A percentile compares a stretch with the other conserved stretches of the same genome.
These are phyloP conservation scores for Volucella inflata DNA, from an alignment of 2,888 invertebrate genomes.

Conservation along the genomic window DNA sequence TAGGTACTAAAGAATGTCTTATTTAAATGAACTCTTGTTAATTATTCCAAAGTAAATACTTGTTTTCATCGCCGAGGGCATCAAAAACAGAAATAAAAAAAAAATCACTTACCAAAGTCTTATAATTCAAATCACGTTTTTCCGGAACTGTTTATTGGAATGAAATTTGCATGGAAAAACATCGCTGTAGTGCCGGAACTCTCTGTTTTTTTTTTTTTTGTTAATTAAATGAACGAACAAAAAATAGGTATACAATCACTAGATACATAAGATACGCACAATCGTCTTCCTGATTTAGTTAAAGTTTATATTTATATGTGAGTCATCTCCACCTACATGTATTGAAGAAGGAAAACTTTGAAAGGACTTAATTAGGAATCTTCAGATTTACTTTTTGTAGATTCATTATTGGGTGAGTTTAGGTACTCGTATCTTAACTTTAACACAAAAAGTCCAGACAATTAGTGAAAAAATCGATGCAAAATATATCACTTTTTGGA, in stretches of 20 bases:
- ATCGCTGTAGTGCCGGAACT: conserved; percentile 7
- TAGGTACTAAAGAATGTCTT: too few relatives aligned
- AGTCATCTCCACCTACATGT: not conserved
- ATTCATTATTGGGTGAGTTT: too few relatives aligned
- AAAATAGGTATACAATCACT: conserved; percentile 1
- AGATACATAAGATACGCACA: conserved; percentile 21
- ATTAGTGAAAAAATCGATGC: too few relatives aligned
- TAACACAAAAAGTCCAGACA: too few relatives aligned
- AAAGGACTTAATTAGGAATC: conserved; percentile 18
- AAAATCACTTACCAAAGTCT: conserved; percentile 11
- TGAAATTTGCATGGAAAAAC: conserved; percentile 24
- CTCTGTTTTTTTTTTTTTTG: not conserved
- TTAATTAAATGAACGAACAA: conserved; percentile 39
- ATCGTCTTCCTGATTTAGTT: conserved; percentile 19
- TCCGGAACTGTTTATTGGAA: conserved; percentile 10
- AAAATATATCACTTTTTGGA: too few relatives aligned
- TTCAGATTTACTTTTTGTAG: not conserved
- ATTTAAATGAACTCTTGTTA: not conserved
- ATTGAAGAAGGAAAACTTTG: not conserved
- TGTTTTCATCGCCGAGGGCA: not conserved
- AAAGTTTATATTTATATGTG: not conserved
- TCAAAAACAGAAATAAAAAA: not conserved
- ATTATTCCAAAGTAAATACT: conserved; percentile 1
- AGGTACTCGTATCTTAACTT: too few relatives aligned
- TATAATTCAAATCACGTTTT: conserved; percentile 47